Evolutionary conservation across 2,113 vertebrate species (phyloP).

Genomic region (Malurus alboscapulatus): DNA sequence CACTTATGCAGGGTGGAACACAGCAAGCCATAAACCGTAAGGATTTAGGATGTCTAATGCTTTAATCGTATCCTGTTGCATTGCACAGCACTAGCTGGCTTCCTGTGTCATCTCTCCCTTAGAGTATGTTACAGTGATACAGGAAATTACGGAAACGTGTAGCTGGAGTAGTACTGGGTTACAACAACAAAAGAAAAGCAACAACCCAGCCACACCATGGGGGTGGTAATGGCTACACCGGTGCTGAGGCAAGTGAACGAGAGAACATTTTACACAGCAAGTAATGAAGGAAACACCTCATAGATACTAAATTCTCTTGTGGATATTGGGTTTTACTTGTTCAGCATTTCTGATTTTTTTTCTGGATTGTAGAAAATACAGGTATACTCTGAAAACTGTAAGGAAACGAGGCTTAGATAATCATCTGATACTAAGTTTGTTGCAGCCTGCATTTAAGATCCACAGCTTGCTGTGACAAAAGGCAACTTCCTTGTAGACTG

Average conservation of each 20-base stretch:
- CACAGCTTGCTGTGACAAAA: not conserved
- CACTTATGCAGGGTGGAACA: slow-evolving; percentile 90
- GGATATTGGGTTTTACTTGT: not conserved
- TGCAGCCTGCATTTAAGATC: not conserved
- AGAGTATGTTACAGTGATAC: not conserved
- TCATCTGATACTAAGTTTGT: not conserved
- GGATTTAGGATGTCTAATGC: slow-evolving; percentile 11
- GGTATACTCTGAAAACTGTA: not conserved
- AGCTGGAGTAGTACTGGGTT: not conserved
- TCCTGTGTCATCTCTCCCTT: not conserved
- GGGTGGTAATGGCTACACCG: not conserved
- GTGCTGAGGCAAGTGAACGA: not conserved
- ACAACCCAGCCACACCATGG: not conserved
- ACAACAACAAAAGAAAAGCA: not conserved
- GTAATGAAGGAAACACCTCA: not conserved
- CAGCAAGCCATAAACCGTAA: slow-evolving; percentile 96
- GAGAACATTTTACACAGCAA: not conserved
- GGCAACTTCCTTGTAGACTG: not conserved
- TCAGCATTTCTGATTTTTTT: not conserved
- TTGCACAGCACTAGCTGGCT: not conserved
- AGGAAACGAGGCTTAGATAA: not conserved
- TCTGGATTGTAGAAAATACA: not conserved
- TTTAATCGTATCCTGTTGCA: not conserved
- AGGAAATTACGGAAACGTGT: not conserved
- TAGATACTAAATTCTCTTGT: not conserved